A percentile compares a stretch with the other conserved stretches of the same genome.
Evolutionary conservation across 1,140 invertebrate genomes (phyloP).

Genomic region (Oscheius sp.): DNA sequence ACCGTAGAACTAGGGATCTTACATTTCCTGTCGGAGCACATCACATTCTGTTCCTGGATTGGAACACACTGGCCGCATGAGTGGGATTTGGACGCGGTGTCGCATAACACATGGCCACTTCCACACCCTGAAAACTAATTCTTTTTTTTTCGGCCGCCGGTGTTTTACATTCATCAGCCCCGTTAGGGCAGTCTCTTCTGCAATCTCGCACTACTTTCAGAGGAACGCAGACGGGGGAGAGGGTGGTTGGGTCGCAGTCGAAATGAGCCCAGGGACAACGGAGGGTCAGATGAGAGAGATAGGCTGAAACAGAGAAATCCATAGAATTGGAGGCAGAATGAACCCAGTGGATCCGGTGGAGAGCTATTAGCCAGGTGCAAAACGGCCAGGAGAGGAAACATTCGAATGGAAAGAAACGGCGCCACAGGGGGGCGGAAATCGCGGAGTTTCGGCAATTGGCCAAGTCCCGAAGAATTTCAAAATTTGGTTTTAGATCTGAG

Average conservation of each 20-base stretch:
- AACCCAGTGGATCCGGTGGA: background rate
- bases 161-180: background rate
- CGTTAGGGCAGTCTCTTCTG: background rate
- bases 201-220: background rate
- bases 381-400: too few species aligned
- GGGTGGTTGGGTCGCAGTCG: background rate
- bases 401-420: too few species aligned
- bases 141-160: background rate
- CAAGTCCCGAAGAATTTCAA: too few species aligned
- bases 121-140: background rate
- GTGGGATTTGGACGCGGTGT: background rate
- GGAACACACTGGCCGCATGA: background rate
- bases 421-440: too few species aligned
- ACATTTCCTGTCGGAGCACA: background rate
- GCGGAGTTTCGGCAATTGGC: too few species aligned
- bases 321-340: background rate
- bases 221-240: background rate
- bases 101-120: background rate
- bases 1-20: too few species aligned
- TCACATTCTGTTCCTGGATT: background rate
- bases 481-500: too few species aligned
- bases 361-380: too few species aligned
- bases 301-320: background rate
- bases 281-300: background rate
- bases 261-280: slow-evolving; percentile 2